These are phyloP conservation scores for Lepidurus apus DNA, from an alignment of 1,140 invertebrate species.

Conservation along the genomic window DNA sequence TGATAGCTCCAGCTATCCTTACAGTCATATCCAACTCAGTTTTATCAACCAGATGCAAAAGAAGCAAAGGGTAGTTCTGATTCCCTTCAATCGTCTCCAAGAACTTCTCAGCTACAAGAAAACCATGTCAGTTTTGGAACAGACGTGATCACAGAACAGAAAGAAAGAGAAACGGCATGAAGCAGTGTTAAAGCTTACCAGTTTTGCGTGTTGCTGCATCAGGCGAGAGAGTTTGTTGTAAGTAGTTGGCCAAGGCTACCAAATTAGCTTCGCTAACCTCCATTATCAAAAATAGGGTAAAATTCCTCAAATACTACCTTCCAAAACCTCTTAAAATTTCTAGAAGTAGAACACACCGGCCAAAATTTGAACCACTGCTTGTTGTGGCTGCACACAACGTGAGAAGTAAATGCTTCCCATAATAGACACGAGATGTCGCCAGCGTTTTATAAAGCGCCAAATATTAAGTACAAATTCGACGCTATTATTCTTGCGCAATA, in stretches of 20 bases:
- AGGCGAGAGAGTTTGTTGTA: constrained; percentile 82
- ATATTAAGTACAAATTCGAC: not conserved
- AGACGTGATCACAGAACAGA: no score
- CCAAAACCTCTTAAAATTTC: not conserved
- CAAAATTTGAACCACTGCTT: not conserved
- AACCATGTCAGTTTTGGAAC: constrained; percentile 26
- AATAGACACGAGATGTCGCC: not conserved
- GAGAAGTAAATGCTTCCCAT: not conserved
- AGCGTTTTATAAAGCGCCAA: not conserved
- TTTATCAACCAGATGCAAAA: constrained; percentile 79
- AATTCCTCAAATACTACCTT: not conserved
- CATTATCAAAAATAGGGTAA: constrained; percentile 52
- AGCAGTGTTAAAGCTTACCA: constrained; percentile 55
- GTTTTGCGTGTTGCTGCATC: constrained; percentile 71
- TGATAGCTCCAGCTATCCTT: constrained; percentile 78
- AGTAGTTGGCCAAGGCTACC: constrained; percentile 68
- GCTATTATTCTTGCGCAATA: no score
- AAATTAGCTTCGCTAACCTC: constrained; percentile 78
- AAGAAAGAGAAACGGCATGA: not conserved
- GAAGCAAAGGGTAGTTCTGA: constrained; percentile 80
- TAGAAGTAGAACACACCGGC: not conserved
- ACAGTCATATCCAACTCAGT: constrained; percentile 69
- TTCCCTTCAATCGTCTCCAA: constrained; percentile 83
- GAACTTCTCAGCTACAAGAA: constrained; percentile 79
- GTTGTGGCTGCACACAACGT: not conserved